phyloP scores from a whole-genome alignment of 2,888 invertebrate species.

The Vanessa cardui region DNA sequence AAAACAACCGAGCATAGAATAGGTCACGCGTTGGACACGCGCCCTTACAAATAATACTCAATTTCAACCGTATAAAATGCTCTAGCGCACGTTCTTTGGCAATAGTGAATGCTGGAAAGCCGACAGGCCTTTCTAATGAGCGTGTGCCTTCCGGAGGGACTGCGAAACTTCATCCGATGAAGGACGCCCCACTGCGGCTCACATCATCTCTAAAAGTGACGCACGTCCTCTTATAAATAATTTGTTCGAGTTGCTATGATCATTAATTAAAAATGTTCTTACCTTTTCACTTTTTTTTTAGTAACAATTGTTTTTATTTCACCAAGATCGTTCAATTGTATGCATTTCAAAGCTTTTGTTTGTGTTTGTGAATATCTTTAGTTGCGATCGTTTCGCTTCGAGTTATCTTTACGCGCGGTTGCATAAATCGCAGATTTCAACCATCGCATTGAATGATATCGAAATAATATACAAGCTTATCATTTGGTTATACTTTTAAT shows the following conservation, averaged over 20 bases:
- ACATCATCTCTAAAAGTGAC: constrained; percentile 35
- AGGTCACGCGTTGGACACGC: constrained; percentile 59
- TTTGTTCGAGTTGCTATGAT: constrained; percentile 16
- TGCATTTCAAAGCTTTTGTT: constrained; percentile 21
- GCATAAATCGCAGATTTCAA: constrained; percentile 20
- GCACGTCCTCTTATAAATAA: constrained; percentile 26
- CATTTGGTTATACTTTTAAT: neutral
- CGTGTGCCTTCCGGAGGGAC: constrained; percentile 56
- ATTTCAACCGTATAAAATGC: constrained; percentile 51
- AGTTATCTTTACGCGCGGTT: constrained; percentile 28
- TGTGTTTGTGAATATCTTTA: constrained; percentile 22
- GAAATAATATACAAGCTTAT: constrained; percentile 9
- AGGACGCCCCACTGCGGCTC: constrained; percentile 45
- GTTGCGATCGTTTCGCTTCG: constrained; percentile 23
- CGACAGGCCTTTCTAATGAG: constrained; percentile 70
- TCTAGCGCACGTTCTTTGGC: constrained; percentile 40
- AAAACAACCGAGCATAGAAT: constrained; percentile 60
- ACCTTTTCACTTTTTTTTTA: neutral
- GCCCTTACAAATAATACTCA: constrained; percentile 52
- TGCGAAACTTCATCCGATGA: constrained; percentile 53
- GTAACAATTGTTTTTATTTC: neutral
- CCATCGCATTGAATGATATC: constrained; percentile 23
- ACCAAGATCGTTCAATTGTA: neutral
- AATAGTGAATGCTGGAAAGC: constrained; percentile 52
- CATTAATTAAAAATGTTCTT: constrained; percentile 6